Base-by-base conservation (phyloP, 2,797 vertebrate genomes). In the Pangasius mekongensis region DNA sequence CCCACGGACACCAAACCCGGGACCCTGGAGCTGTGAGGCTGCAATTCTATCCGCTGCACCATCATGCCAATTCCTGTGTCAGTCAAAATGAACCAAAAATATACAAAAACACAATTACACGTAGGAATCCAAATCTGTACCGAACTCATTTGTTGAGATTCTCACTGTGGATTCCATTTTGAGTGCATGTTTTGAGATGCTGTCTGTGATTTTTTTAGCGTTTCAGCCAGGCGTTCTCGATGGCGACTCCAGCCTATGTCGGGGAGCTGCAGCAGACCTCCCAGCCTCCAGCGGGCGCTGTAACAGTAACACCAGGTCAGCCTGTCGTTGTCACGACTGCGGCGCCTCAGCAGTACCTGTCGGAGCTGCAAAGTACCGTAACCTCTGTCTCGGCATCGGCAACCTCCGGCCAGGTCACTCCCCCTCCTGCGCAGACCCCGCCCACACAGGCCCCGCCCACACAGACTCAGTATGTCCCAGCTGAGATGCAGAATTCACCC, bases 221-320 rank as follows among this genome's bases (percentile, higher is more conserved):
- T 93, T 94, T 93, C 93, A 87, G 91, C 87, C 90, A 90, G 93
- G 89, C 71, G 92, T 87, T 91, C 93, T 94, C 92, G 92, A 99
- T 98, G 98, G 97, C 98, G 95, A 98, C 97, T 91, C 97, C 97
- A 96, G 96, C 96, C 88, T 98, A 98, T 6, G 96, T 97, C 90
- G 95, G 97, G 49, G 98, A 98, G 94, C 96, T 98, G 89, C 97
- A 97, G 94, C 95, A 93, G 80, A 93, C 96, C 76, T 95, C 95
- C 90, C 96, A 96, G 89, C 90, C 96, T 73, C 97, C 97, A 89
- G 95, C 94, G 0, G 86, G 94, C 43, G 91, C 85, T 71, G 93
- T 95, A 58, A 93, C 93, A 0, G 89, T 94, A 89, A 93, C 94
- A 84, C 39, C 94, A 2, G 95, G 94, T 83, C 96, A 94, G 90